phyloP scores from a whole-genome alignment of 1,140 invertebrate genomes.

The Papilio xuthus region DNA sequence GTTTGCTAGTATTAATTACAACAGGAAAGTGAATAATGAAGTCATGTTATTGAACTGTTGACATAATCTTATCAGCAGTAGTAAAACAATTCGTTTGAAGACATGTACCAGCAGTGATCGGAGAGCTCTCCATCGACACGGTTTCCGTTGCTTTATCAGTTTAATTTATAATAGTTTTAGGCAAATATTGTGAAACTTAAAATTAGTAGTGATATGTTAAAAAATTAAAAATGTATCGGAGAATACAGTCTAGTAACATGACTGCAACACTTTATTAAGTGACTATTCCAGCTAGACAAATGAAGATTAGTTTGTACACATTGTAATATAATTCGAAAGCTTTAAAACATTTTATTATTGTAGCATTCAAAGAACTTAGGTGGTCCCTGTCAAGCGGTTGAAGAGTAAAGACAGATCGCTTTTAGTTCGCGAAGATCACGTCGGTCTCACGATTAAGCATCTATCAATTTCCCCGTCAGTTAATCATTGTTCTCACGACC shows the following conservation, averaged over 20 bases:
- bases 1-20: constrained; percentile 16
- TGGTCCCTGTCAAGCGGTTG: background rate
- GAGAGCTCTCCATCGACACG: constrained; percentile 39
- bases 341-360: background rate
- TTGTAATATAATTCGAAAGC: background rate
- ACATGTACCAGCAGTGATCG: constrained; percentile 50
- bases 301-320: background rate
- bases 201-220: no score
- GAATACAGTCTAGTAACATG: no score
- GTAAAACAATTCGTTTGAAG: constrained; percentile 59
- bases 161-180: background rate
- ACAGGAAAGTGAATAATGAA: constrained; percentile 42
- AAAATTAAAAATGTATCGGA: background rate
- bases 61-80: constrained; percentile 69
- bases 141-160: constrained; percentile 15
- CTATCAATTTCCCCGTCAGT: constrained; percentile 33
- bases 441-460: constrained; percentile 31
- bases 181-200: background rate
- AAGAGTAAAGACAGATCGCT: constrained; percentile 17
- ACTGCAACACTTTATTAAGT: background rate
- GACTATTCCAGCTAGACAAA: background rate
- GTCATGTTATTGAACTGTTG: constrained; percentile 70
- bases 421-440: constrained; percentile 23
- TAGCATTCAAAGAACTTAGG: constrained; percentile 15
- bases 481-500: constrained; percentile 51